A percentile compares a stretch with the other conserved stretches of the same genome.
Conservation (phyloP, 2,888 invertebrate species). For the Ichneumon xanthorius region DNA sequence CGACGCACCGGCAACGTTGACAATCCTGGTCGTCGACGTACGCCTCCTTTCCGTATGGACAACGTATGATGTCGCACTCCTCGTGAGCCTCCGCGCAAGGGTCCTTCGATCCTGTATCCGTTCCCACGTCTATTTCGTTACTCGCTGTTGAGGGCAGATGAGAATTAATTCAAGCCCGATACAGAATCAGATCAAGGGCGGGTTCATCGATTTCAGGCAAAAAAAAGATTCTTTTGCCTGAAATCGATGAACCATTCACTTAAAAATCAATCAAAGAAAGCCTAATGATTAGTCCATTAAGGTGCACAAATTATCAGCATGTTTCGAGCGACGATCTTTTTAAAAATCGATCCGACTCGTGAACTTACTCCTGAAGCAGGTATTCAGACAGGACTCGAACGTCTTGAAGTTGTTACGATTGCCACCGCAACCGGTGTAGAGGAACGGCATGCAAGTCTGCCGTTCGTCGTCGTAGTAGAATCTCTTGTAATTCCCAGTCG, state of each 20-base stretch:
- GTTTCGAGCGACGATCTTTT: conserved; percentile 2
- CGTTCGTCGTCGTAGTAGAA: conserved; percentile 91
- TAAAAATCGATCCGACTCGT: conserved; percentile 12
- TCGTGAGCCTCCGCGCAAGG: conserved; percentile 87
- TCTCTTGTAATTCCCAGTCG: conserved; percentile 86
- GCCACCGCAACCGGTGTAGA: conserved; percentile 95
- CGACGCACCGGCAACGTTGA: conserved; percentile 90
- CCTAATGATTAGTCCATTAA: not conserved
- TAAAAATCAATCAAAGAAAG: not conserved
- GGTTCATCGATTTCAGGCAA: no score
- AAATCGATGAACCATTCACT: not conserved
- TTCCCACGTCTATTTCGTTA: conserved; percentile 84
- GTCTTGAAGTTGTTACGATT: conserved; percentile 94
- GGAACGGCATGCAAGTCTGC: conserved; percentile 91
- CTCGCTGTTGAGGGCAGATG: conserved; percentile 72
- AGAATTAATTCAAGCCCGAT: no score
- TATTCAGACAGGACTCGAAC: conserved; percentile 89
- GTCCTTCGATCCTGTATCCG: conserved; percentile 80
- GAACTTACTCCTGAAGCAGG: conserved; percentile 86
- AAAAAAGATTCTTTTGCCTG: no score
- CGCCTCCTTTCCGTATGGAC: conserved; percentile 90
- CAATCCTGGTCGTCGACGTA: conserved; percentile 88
- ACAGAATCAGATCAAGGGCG: no score
- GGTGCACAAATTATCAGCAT: conserved; percentile 5
- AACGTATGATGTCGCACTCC: conserved; percentile 88